These are phyloP conservation scores for Melanotaenia boesemani DNA, from an alignment of 2,797 vertebrate species.

Conservation along the genomic window DNA sequence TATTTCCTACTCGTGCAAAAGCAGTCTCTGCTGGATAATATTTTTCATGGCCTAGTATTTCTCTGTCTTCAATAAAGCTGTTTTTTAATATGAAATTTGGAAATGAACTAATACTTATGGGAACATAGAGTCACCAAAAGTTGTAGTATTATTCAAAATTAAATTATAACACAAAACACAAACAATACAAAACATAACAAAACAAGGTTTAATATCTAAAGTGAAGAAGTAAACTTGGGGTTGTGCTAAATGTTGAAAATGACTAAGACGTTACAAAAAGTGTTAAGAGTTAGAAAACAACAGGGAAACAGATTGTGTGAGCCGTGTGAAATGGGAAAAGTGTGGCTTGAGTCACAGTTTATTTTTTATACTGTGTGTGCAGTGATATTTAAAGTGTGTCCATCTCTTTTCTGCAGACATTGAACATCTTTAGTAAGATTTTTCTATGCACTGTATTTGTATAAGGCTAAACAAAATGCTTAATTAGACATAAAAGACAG, in stretches of 20 bases:
- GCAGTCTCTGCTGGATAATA: slow-evolving; percentile 3
- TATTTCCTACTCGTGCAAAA: slow-evolving; percentile 15
- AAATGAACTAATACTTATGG: slow-evolving; percentile 3
- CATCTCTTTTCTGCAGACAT: background rate
- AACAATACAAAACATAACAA: too few species aligned
- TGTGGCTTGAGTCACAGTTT: background rate
- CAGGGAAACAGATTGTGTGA: background rate
- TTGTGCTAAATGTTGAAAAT: background rate
- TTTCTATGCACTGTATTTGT: background rate
- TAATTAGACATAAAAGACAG: background rate
- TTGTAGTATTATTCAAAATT: slow-evolving; percentile 1
- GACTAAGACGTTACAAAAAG: background rate
- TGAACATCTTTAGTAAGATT: background rate
- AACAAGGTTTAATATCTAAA: background rate
- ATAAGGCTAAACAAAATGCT: background rate
- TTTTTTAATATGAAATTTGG: slow-evolving; percentile 1
- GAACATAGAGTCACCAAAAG: slow-evolving; percentile 2
- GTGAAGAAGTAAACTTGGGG: background rate
- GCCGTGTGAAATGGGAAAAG: background rate
- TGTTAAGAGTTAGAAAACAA: slow-evolving; percentile 15
- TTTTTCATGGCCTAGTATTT: slow-evolving; percentile 16
- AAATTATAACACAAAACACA: background rate
- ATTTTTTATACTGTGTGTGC: slow-evolving; percentile 1
- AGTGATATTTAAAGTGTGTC: background rate
- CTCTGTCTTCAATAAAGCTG: slow-evolving; percentile 13